Evolutionary conservation across 2,113 vertebrate genomes (phyloP).

Genomic region (Nibea albiflora): DNA sequence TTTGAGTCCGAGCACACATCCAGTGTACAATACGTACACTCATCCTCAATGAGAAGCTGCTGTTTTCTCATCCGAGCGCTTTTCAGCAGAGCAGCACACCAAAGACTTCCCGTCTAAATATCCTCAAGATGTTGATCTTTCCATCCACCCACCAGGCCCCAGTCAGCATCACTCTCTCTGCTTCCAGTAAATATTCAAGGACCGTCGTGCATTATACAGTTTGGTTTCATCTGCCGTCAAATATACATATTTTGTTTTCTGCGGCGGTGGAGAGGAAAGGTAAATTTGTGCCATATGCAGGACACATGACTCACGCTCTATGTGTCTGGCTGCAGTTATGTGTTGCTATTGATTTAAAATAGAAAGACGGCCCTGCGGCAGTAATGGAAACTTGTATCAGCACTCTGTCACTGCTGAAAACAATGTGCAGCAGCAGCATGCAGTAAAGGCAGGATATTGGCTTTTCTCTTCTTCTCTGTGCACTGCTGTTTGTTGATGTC

Average conservation of each 20-base stretch:
- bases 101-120: conserved; percentile 53
- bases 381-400: conserved; percentile 58
- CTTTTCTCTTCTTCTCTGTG: conserved; percentile 37
- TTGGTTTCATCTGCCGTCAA: conserved; percentile 43
- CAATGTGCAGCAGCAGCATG: conserved; percentile 29
- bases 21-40: conserved; percentile 10
- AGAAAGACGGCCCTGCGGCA: conserved; percentile 43
- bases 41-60: conserved; percentile 17
- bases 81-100: conserved; percentile 50
- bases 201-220: conserved; percentile 9
- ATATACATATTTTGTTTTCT: conserved; percentile 29
- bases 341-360: conserved; percentile 61
- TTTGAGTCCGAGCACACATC: conserved; percentile 23
- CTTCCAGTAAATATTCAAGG: conserved; percentile 54
- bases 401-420: conserved; percentile 47
- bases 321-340: conserved; percentile 33
- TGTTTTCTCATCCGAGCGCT: conserved; percentile 27
- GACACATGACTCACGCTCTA: conserved; percentile 39
- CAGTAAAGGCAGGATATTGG: conserved; percentile 47
- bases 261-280: background rate
- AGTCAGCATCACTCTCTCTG: conserved; percentile 21
- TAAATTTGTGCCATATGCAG: conserved; percentile 41
- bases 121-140: conserved; percentile 63
- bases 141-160: conserved; percentile 53
- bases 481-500: conserved; percentile 40